Conservation (phyloP, 1,140 invertebrate species). For the Anagrus nilaparvatae region DNA sequence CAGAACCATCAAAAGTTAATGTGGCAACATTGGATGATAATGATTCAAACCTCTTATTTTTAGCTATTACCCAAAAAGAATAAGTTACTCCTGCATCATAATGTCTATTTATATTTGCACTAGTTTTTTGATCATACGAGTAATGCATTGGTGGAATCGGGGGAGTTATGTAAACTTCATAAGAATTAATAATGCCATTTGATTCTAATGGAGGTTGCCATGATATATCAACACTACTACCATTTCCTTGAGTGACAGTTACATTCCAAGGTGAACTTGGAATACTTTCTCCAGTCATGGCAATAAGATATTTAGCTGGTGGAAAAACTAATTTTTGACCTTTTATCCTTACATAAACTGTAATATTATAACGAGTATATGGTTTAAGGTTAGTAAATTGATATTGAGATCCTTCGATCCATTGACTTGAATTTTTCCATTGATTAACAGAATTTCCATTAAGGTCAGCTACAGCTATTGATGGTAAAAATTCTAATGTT, state of each 20-base stretch:
- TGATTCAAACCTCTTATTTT: constrained; percentile 50
- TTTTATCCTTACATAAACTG: constrained; percentile 57
- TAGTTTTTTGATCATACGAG: too few species aligned
- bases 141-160: constrained; percentile 35
- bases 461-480: constrained; percentile 37
- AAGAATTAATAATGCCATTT: constrained; percentile 53
- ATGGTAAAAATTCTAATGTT: constrained; percentile 52
- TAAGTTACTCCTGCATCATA: constrained; percentile 42
- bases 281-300: constrained; percentile 53
- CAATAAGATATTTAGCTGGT: constrained; percentile 49
- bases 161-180: constrained; percentile 54
- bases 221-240: constrained; percentile 49
- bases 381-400: constrained; percentile 56
- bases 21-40: constrained; percentile 45
- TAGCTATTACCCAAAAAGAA: constrained; percentile 67
- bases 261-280: constrained; percentile 57
- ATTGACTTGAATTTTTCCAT: constrained; percentile 48
- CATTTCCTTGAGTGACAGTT: constrained; percentile 51
- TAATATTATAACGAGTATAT: constrained; percentile 65
- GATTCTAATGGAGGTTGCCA: constrained; percentile 57
- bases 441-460: constrained; percentile 19
- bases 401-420: constrained; percentile 44
- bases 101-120: too few species aligned
- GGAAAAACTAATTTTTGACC: constrained; percentile 40
- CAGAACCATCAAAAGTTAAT: constrained; percentile 49